Percentiles rank a stretch among this genome's conserved stretches.
Evolutionary conservation across 1,140 invertebrate genomes (phyloP).

Genomic region (Diprion similis): DNA sequence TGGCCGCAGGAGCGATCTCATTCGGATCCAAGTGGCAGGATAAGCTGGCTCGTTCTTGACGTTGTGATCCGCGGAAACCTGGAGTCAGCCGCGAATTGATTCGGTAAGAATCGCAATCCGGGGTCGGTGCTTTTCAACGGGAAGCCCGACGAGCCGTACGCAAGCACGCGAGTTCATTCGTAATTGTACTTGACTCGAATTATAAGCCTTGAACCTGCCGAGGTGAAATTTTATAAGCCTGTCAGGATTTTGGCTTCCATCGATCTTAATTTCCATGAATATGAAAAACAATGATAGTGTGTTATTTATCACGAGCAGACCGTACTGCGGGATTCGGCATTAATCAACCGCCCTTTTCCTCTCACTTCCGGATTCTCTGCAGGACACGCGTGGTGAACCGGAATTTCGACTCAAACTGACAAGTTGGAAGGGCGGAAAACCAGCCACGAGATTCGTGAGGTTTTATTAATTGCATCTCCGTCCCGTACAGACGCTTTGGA

Average conservation of each 20-base stretch:
- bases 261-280: background rate
- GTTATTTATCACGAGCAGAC: background rate
- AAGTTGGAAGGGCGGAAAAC: background rate
- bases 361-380: too few relatives aligned
- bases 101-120: background rate
- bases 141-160: background rate
- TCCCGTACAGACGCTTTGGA: too few relatives aligned
- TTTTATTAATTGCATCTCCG: too few relatives aligned
- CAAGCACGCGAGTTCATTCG: background rate
- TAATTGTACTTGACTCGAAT: background rate
- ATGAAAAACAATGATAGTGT: background rate
- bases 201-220: background rate
- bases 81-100: conserved; percentile 1
- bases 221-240: background rate
- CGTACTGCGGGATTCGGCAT: background rate
- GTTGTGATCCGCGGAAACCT: background rate
- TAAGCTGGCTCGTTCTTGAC: background rate
- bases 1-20: too few relatives aligned
- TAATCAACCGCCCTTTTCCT: background rate
- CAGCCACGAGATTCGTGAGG: too few relatives aligned
- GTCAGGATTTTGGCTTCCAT: background rate
- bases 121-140: background rate
- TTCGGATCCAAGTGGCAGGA: background rate
- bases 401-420: background rate
- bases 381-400: background rate